Base-by-base conservation (phyloP, 2,113 vertebrate species). In the Paramormyrops kingsleyae region DNA sequence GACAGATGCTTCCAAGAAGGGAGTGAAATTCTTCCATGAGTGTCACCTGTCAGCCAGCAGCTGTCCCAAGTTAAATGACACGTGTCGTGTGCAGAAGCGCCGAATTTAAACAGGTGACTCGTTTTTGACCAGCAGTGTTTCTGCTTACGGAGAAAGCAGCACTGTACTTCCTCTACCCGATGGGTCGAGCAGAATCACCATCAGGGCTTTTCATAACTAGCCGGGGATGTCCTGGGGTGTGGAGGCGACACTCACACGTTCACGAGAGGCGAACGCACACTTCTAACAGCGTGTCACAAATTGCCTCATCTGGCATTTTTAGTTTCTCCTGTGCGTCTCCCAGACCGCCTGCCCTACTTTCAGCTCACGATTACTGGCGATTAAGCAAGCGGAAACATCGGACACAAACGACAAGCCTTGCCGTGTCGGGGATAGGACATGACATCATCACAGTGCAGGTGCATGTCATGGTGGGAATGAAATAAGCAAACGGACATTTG, bases 281-380 rank as follows among this genome's bases (percentile, higher is more conserved):
- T 87, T 52, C 83, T 35, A 53, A 46, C 53, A 49, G 9, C 46
- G 17, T 62, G 42, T 85, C 77, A 88, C 87, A 83, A 39, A 89
- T 42, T 77, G 77, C 83, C 87, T 70, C 62, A 39, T 87, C 46
- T 88, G n/a, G 80, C 24, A 50, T 74, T 15, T 56, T 52, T n/a
- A 88, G 83, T n/a, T 77, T 89, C 27, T 50, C 59, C 31, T 70
- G n/a, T 24, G 15, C 27, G 66, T 90, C 80, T 92, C 92, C 92
- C 92, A 56, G 80, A 44, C 88, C 86, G 91, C 92, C 87, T 90
- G 91, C 84, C 92, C 92, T 91, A 92, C 84, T 90, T 94, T 49
- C 56, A 84, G 90, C 42, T 87, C 74, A n/a, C 12, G 27, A 53
- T 90, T 91, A 90, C 88, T 77, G 53, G 47, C 89, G 39, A 89